Evolutionary conservation across 2,888 invertebrate species (phyloP), one percentile per base, ranked within the genome.

Genomic region (Epsilonema sp.): DNA sequence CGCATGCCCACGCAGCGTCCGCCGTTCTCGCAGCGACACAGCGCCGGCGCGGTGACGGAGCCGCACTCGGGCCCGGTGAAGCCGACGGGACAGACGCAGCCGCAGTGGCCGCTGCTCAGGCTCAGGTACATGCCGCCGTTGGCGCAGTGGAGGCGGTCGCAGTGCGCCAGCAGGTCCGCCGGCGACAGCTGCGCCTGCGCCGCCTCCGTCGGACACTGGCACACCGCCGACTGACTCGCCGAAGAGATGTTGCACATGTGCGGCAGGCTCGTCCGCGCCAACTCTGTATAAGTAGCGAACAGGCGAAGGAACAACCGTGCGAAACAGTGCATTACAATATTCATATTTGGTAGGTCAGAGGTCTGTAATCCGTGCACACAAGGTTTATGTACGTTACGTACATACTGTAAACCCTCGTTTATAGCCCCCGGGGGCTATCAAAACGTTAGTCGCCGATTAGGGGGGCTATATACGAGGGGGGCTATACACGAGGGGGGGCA

Each of bases 41-140:
- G 38, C 8, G 25, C 13, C 23, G 13, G 26, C 21, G 47, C 45
- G 21, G 20, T 26, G n/a, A 48, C 16, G 36, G 38, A 24, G n/a
- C 47, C 21, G 37, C 48, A 48, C 3, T 26, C 26, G 16, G 39
- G 19, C 8, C 48, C 48, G 8, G 24, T 23, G 37, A 2, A 37
- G 19, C 25, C 36, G 5, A n/a, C 3, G n/a, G 48, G 21, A 25
- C 48, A 47, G 19, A 47, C 38, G 45, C 48, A 47, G 16, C 48
- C 48, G 38, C 48, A 47, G 20, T 44, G 48, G 19, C 48, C 48
- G 16, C 20, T 26, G 3, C 45, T 46, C 21, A 47, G 24, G 13
- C 24, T 31, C 11, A 47, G 5, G 22, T 45, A 47, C 48, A 46
- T 47, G n/a, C 44, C 48, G 21, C 44, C 44, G 39, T 47, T 47